Percentiles rank a stretch among this genome's conserved stretches.
Conservation (phyloP, 2,888 invertebrate genomes). For the Tenthredo notha region DNA sequence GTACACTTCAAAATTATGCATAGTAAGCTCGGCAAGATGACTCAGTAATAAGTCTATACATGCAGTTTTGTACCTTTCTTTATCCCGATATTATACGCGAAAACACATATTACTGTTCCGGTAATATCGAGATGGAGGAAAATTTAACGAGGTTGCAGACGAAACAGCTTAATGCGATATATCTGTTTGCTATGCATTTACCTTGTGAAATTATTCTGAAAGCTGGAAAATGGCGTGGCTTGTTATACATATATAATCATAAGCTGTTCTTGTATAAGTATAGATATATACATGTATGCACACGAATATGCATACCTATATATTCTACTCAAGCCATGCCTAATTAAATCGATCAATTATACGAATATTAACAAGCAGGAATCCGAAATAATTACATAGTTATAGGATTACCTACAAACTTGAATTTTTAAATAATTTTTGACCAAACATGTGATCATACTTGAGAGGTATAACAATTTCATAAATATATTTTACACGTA, state of each 20-base stretch:
- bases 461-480: no score
- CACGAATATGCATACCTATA: background rate
- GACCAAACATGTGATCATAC: slow-evolving; percentile 12
- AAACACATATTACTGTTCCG: background rate
- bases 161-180: slow-evolving; percentile 11
- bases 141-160: background rate
- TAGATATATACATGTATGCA: slow-evolving; percentile 14
- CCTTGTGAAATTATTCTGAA: background rate
- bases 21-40: background rate
- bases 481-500: no score
- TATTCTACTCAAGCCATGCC: slow-evolving; percentile 14
- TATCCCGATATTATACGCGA: slow-evolving; percentile 4
- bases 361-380: background rate
- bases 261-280: background rate
- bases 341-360: slow-evolving; percentile 14
- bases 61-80: slow-evolving; percentile 14
- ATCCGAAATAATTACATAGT: background rate
- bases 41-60: slow-evolving; percentile 11
- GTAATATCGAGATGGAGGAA: slow-evolving; percentile 28
- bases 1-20: slow-evolving; percentile 36
- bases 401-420: slow-evolving; percentile 16
- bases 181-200: slow-evolving; percentile 17
- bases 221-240: background rate
- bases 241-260: background rate
- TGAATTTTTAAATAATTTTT: background rate